A percentile compares a stretch with the other conserved stretches of the same genome.
These are phyloP conservation scores for Diaprepes abbreviatus DNA, from an alignment of 2,888 invertebrate species.

Conservation along the genomic window DNA sequence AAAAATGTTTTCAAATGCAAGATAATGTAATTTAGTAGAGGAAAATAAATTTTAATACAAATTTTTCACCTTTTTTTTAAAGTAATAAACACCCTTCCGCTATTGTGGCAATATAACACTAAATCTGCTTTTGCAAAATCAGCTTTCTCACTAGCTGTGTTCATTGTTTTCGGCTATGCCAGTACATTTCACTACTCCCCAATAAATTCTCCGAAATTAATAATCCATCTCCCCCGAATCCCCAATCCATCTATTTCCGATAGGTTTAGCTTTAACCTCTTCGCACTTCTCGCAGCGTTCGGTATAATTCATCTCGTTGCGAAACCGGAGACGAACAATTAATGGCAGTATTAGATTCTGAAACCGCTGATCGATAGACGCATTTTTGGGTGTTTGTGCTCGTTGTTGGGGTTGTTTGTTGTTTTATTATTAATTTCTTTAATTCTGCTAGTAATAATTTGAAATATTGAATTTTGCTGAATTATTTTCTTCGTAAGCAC, in stretches of 20 bases:
- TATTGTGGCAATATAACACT: too few species aligned
- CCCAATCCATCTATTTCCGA: constrained; percentile 20
- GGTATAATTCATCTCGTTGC: constrained; percentile 31
- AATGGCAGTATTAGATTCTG: constrained; percentile 28
- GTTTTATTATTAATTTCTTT: not conserved
- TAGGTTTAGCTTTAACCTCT: constrained; percentile 28
- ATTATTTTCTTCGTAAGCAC: too few species aligned
- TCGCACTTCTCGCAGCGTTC: constrained; percentile 23
- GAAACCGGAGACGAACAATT: constrained; percentile 41
- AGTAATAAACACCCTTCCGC: too few species aligned
- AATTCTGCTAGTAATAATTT: too few species aligned
- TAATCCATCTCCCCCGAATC: constrained; percentile 1
- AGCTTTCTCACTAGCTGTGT: too few species aligned
- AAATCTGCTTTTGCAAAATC: too few species aligned
- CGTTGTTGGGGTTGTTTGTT: not conserved
- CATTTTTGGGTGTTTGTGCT: constrained; percentile 6
- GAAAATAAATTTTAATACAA: too few species aligned
- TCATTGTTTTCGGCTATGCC: not conserved
- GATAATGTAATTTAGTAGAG: too few species aligned
- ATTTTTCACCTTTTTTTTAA: too few species aligned
- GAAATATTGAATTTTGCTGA: too few species aligned
- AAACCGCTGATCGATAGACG: constrained; percentile 22
- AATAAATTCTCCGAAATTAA: constrained; percentile 17
- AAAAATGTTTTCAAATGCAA: too few species aligned
- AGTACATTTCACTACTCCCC: not conserved